Conservation (phyloP, 2,797 vertebrate genomes). For the Myotis daubentonii region DNA sequence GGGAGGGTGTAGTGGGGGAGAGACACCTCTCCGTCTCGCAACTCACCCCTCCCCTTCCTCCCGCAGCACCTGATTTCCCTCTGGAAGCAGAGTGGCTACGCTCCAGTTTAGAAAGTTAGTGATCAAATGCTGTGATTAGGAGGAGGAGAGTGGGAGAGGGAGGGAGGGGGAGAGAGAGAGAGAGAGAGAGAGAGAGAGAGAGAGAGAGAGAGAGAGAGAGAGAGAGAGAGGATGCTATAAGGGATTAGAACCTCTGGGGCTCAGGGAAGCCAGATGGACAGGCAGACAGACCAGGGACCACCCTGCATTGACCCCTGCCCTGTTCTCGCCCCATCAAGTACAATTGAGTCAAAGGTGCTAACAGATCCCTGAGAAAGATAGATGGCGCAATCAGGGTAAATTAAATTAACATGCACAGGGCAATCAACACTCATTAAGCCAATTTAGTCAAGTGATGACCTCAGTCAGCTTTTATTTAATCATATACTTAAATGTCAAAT, state of each 20-base stretch:
- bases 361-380: slow-evolving; percentile 82
- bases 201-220: neutral
- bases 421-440: slow-evolving; percentile 87
- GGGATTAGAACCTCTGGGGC: neutral
- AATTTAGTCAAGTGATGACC: slow-evolving; percentile 88
- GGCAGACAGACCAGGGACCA: slow-evolving; percentile 42
- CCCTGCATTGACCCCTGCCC: slow-evolving; percentile 63
- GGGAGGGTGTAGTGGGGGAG: neutral
- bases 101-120: slow-evolving; percentile 47
- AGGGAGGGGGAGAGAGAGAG: neutral
- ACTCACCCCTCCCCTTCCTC: neutral
- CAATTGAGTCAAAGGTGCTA: slow-evolving; percentile 83
- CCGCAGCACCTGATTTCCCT: slow-evolving; percentile 47
- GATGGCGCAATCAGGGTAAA: slow-evolving; percentile 84
- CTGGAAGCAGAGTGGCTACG: neutral
- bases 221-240: neutral
- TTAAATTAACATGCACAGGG: slow-evolving; percentile 86
- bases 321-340: slow-evolving; percentile 65
- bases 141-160: neutral
- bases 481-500: slow-evolving; percentile 87
- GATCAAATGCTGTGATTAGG: slow-evolving; percentile 67
- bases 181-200: neutral
- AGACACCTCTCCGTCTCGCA: neutral
- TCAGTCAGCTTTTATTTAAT: slow-evolving; percentile 88
- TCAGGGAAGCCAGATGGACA: neutral